Conservation (phyloP, 1,140 invertebrate species). For the Battus philenor region DNA sequence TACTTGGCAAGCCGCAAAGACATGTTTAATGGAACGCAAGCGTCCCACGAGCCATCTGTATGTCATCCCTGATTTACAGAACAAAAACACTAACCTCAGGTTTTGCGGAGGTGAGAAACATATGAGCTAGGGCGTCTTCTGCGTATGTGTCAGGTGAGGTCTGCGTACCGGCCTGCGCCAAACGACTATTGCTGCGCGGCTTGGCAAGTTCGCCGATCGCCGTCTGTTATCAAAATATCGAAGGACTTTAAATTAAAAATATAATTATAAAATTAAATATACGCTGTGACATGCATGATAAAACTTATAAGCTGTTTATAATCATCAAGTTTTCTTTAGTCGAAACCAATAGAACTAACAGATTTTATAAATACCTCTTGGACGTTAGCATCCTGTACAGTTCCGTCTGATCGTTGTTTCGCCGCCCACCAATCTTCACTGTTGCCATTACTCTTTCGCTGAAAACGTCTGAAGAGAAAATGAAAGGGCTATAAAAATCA, state of each 20-base stretch:
- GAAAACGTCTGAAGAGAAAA: slow-evolving; percentile 29
- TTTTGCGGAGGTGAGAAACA: not conserved
- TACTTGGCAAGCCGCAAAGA: no score
- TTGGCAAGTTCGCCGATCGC: slow-evolving; percentile 21
- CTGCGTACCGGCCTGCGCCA: slow-evolving; percentile 85
- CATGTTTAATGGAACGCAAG: no score
- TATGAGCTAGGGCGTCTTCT: slow-evolving; percentile 15
- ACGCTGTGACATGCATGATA: no score
- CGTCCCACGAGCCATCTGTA: no score
- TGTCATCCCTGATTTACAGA: no score
- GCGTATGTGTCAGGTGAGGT: slow-evolving; percentile 81
- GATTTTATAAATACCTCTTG: slow-evolving; percentile 46
- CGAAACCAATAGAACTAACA: no score
- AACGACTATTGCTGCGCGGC: slow-evolving; percentile 20
- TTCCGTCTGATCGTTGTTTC: slow-evolving; percentile 40
- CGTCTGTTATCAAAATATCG: slow-evolving; percentile 34
- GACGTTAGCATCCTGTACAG: slow-evolving; percentile 33
- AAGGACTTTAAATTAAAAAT: no score
- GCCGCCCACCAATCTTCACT: slow-evolving; percentile 48
- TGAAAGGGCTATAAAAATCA: not conserved
- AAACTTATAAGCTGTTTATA: no score
- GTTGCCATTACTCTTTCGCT: slow-evolving; percentile 52
- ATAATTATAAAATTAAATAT: no score
- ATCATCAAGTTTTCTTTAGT: no score
- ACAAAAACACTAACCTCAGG: no score